Evolutionary conservation across 2,113 vertebrate genomes (phyloP).

Genomic region (Globicephala melas): DNA sequence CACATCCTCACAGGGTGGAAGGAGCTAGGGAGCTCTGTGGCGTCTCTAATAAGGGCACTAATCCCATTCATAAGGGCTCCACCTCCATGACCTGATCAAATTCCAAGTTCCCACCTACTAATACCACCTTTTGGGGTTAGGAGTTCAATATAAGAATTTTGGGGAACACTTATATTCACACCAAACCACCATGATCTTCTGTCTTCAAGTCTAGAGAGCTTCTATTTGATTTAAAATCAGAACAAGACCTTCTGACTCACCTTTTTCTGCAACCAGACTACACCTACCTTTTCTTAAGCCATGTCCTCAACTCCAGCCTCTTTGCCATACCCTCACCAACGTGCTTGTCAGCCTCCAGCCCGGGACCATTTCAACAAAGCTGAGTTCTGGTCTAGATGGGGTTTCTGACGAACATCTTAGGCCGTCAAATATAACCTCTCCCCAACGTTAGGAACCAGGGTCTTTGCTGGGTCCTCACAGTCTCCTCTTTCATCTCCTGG

Average conservation of each 20-base stretch:
- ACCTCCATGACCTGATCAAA: neutral
- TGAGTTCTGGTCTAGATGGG: accelerated
- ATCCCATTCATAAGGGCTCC: neutral
- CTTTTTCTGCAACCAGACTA: neutral
- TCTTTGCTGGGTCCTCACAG: neutral
- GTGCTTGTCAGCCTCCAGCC: neutral
- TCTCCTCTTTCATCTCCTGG: neutral
- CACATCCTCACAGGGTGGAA: neutral
- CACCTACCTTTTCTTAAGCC: neutral
- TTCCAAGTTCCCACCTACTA: neutral
- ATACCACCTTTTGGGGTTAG: neutral
- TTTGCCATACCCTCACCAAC: accelerated
- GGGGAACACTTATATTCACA: neutral
- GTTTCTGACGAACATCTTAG: neutral
- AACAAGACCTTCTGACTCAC: neutral
- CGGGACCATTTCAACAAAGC: accelerated
- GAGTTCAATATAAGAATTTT: neutral
- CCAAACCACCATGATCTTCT: neutral
- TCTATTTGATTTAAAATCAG: neutral
- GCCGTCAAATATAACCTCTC: accelerated
- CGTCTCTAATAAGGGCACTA: neutral
- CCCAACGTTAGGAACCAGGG: neutral
- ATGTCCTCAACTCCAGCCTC: neutral
- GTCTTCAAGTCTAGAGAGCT: neutral
- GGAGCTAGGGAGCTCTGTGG: neutral